Evolutionary conservation across 2,113 vertebrate species (phyloP), one percentile per base, ranked within the genome.

Genomic region (Pao palembangensis): DNA sequence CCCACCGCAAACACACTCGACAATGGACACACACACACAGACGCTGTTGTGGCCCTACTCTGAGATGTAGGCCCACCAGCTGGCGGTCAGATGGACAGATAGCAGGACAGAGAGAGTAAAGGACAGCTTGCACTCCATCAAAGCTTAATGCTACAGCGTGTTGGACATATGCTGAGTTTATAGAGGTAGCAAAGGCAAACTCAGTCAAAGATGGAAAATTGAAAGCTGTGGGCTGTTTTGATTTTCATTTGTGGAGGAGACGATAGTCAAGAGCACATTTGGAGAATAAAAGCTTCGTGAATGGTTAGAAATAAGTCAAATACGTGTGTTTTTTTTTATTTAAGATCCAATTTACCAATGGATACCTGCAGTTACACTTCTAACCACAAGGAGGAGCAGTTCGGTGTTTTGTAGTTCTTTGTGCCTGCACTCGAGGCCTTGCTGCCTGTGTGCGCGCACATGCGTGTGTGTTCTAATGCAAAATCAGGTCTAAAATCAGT

Each of bases 1-100:
- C 80, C 58, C 85, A 80, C 79, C 84, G 56, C 80, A 78, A 69
- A 81, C 76, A 80, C 73, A 83, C 77, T 70, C 54, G 2, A 38
- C 34, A 11, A 38, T 38, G 14, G 62, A 59, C 57, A 47, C 57
- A 59, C 48, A 83, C 78, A 61, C 58, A 47, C 57, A 59, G 44
- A 51, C 49, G 44, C 38, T 63, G 10, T 17, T 66, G 53, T 43
- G 42, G 57, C 62, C 38, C 46, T 23, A 25, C 46, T 65, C 43
- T 64, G 60, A 69, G 52, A 65, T 58, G 49, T 21, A 67, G 53
- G 58, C 48, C 2, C 6, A 75, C 31, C 67, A 64, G 71, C 69
- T 67, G 67, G 71, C 60, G 60, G 60, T 66, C 61, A 64, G 41
- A 61, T 64, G 58, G 54, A 62, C 23, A 78, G 61, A 80, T 23